Evolutionary conservation across 2,888 invertebrate genomes (phyloP).

Genomic region (Chaitophorus viminalis): DNA sequence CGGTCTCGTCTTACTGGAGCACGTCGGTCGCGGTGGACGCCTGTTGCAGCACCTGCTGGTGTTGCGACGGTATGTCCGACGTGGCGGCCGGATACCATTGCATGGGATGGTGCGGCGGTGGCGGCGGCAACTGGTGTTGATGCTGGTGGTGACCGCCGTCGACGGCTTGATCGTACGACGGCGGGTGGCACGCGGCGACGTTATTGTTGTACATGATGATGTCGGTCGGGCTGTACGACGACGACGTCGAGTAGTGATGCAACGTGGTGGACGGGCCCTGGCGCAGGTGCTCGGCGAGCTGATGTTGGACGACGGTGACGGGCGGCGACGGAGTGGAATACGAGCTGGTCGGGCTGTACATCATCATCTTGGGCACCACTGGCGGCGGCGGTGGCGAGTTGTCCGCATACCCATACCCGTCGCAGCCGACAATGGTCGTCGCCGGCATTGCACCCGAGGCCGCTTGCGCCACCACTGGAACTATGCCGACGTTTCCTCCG

Average conservation of each 20-base stretch:
- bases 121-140: background rate
- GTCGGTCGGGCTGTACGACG: background rate
- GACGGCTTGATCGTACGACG: slow-evolving; percentile 49
- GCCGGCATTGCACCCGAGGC: background rate
- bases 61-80: background rate
- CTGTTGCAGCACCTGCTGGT: background rate
- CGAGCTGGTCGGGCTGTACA: slow-evolving; percentile 49
- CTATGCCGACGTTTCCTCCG: background rate
- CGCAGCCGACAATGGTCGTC: background rate
- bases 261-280: slow-evolving; percentile 46
- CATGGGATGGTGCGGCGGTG: slow-evolving; percentile 10
- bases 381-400: slow-evolving; percentile 2
- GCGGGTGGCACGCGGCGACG: slow-evolving; percentile 26
- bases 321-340: slow-evolving; percentile 56
- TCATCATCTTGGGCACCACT: slow-evolving; percentile 7
- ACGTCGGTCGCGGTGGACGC: no score
- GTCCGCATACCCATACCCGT: slow-evolving; percentile 7
- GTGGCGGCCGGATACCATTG: background rate
- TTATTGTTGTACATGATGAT: slow-evolving; percentile 31
- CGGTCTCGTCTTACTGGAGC: background rate
- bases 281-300: slow-evolving; percentile 33
- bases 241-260: slow-evolving; percentile 49
- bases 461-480: background rate
- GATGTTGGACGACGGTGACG: background rate
- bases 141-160: background rate